Evolutionary conservation across 2,113 vertebrate species (phyloP), one percentile per base, ranked within the genome.

Genomic region (Trematomus loennbergii): DNA sequence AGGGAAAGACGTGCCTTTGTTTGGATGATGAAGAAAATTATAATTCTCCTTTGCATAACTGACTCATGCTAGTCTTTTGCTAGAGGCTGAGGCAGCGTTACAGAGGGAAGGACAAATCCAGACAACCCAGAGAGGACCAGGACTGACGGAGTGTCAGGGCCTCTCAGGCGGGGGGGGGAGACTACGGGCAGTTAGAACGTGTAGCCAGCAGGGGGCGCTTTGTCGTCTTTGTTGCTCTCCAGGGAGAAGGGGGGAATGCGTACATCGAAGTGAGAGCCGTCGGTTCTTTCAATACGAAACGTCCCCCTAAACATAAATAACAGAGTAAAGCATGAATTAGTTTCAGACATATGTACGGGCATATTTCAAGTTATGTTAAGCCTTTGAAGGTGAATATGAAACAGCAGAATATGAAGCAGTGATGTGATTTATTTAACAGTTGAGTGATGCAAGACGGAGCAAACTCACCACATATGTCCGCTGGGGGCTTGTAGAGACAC

Each of bases 151-250:
- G 2, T 12, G 29, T 72, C 18, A 1, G 48, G 67, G 10, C 52
- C 12, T 57, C 45, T 0, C 9, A 11, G 12, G 49, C 20, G 48
- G 17, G 62, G 29, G 22, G 22, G 63, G 12, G 63, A 0, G 61
- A 62, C 43, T 4, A 48, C 18, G 48, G 1, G 79, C 75, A 61
- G 43, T 93, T 92, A 95, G 66, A 94, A 97, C 73, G 97, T 97
- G 91, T 98, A 98, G 82, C 97, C 98, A 60, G 98, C 97, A 58
- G 98, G 98, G 82, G 98, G 97, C 10, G 96, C 97, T 94, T 99
- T 99, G 94, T 99, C 97, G 0, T 99, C 97, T 94, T 99, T 99
- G 95, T 98, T 99, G 95, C 98, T 99, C 93, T 99, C 98, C 95
- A 99, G 92, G 64, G 98, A 99, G 93, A 99, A 99, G 13, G 98